phyloP scores from a whole-genome alignment of 2,113 vertebrate species.

The Hipposideros armiger region DNA sequence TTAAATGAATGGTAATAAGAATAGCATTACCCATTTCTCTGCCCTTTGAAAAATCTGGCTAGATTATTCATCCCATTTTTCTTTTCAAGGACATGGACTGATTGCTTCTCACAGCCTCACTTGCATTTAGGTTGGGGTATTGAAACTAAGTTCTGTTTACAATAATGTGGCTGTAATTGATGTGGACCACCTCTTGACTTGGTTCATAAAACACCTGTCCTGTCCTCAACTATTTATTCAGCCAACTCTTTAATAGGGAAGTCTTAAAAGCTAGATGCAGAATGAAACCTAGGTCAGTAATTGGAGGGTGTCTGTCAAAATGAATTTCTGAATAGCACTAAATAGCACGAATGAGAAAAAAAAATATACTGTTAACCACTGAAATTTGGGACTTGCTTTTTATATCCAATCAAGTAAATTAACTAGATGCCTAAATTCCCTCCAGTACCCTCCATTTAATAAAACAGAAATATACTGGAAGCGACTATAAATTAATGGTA shows the following conservation, averaged over 20 bases:
- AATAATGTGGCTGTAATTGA: neutral
- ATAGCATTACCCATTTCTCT: neutral
- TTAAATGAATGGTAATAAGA: slow-evolving; percentile 9
- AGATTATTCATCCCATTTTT: neutral
- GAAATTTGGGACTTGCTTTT: neutral
- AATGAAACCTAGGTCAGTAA: neutral
- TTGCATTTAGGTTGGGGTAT: neutral
- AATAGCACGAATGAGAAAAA: neutral
- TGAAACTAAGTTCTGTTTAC: neutral
- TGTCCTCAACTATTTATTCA: neutral
- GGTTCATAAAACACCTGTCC: neutral
- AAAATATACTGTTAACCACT: neutral
- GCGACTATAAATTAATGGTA: neutral
- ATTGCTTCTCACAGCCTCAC: neutral
- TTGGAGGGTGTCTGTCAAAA: neutral
- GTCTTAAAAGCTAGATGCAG: neutral
- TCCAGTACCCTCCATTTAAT: neutral
- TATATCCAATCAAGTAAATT: neutral
- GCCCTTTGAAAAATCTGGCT: neutral
- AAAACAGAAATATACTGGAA: neutral
- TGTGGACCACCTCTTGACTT: neutral
- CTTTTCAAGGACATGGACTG: neutral
- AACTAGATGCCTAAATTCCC: neutral
- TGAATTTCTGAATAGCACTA: neutral
- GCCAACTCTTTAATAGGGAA: neutral